Base-by-base conservation (phyloP, 2,113 vertebrate species). In the Phyllopteryx taeniolatus region DNA sequence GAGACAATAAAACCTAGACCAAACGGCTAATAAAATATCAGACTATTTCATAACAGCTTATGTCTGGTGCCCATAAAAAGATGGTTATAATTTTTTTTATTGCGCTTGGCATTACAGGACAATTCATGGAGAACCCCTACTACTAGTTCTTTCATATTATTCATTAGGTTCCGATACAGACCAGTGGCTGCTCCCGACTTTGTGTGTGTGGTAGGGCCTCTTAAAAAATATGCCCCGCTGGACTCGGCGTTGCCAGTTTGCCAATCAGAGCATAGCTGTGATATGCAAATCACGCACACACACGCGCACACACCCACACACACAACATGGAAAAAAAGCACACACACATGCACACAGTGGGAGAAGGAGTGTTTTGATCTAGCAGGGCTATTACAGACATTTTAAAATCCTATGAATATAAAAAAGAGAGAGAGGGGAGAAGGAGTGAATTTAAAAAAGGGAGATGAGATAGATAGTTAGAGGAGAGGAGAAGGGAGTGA, bases 401-500 rank as follows among this genome's bases (percentile, higher is more conserved):
- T 90, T 90, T 90, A 88, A 89, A 90, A 90, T 89, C 89, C 89
- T 87, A 89, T 88, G 87, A 91, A 89, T 88, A 88, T 87, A 89
- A 86, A 89, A 80, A 72, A 81, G 86, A 80, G 85, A 80, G 80
- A 54, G 78, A 79, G 83, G 19, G 56, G 74, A 69, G 81, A 77
- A n/a, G 67, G 78, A 68, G 61, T 69, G 68, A 76, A 70, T 72
- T 22, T 74, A 77, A 66, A 75, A 67, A 59, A 39, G 68, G 74
- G 20, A 77, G 77, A 83, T 75, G 83, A 85, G 77, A 76, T 73
- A 78, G 75, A 71, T 53, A 73, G 70, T 49, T 3, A 0, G n/a
- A 69, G 54, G 71, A 56, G 68, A 10, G 71, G 42, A 43, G 31
- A 44, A 76, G 56, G 67, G 64, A 46, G 44, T 17, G 35, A 14